Percentiles rank a stretch among this genome's conserved stretches.
Evolutionary conservation across 2,113 vertebrate species (phyloP).

Genomic region (Eretmochelys imbricata): DNA sequence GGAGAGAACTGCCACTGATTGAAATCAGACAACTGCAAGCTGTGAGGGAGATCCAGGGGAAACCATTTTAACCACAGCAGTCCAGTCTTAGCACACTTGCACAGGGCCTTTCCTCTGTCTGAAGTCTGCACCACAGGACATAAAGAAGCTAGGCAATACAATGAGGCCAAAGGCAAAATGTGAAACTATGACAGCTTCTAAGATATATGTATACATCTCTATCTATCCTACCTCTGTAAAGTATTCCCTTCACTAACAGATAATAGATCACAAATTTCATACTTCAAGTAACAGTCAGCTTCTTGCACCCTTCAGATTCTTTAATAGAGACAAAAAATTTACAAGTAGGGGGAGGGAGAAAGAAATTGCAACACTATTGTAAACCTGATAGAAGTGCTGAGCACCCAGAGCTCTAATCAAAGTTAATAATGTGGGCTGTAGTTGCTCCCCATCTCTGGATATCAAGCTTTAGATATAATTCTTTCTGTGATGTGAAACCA

Average conservation of each 20-base stretch:
- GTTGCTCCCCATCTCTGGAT: neutral
- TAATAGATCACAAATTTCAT: constrained; percentile 31
- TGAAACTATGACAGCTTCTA: constrained; percentile 6
- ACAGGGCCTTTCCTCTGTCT: constrained; percentile 66
- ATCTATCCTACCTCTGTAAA: constrained; percentile 56
- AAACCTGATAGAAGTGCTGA: constrained; percentile 35
- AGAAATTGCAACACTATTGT: neutral
- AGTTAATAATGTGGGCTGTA: constrained; percentile 1
- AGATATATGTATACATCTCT: constrained; percentile 26
- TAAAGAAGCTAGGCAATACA: constrained; percentile 33
- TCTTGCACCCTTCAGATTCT: constrained; percentile 24
- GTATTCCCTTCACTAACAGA: constrained; percentile 51
- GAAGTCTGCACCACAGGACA: constrained; percentile 55
- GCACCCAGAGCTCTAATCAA: constrained; percentile 41
- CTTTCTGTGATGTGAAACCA: neutral
- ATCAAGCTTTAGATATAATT: neutral
- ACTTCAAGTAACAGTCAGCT: constrained; percentile 7
- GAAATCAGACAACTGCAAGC: constrained; percentile 89
- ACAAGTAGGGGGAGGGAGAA: neutral
- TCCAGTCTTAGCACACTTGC: constrained; percentile 70
- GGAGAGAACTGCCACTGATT: constrained; percentile 84
- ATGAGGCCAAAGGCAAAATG: constrained; percentile 34
- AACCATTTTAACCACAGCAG: constrained; percentile 80
- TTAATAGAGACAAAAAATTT: neutral
- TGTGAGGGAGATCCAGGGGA: constrained; percentile 79